Evolutionary conservation across 2,888 invertebrate species (phyloP).

Genomic region (Cremastinae sp.): DNA sequence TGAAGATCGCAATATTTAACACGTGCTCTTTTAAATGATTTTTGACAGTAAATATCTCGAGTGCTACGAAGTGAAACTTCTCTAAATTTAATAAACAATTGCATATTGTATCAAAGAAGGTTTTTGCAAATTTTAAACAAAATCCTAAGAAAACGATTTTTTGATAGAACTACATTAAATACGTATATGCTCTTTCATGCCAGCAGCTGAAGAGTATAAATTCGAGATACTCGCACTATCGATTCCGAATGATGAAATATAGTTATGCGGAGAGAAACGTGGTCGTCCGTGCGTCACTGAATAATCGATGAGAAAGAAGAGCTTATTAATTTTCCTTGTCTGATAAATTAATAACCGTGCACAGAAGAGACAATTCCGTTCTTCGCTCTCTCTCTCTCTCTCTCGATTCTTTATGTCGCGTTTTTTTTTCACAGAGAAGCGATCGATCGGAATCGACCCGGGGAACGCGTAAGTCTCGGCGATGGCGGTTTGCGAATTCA

Average conservation of each 20-base stretch:
- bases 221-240: not conserved
- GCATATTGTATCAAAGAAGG: too few species aligned
- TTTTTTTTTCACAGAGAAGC: constrained; percentile 42
- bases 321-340: constrained; percentile 11
- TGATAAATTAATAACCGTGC: constrained; percentile 38
- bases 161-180: too few species aligned
- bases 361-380: not conserved
- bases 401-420: too few species aligned
- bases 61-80: too few species aligned
- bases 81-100: too few species aligned
- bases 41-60: too few species aligned
- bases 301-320: constrained; percentile 19
- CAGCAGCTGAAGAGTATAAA: too few species aligned
- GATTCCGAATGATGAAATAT: not conserved
- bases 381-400: not conserved
- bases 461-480: constrained; percentile 27
- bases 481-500: not conserved
- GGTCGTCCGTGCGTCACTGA: constrained; percentile 11
- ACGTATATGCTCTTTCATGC: too few species aligned
- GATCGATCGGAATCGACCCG: not conserved
- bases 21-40: too few species aligned
- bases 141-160: too few species aligned
- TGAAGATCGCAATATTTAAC: too few species aligned
- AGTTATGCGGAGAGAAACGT: not conserved
- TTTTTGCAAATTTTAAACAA: too few species aligned